Evolutionary conservation across 1,140 invertebrate species (phyloP), one percentile per base, ranked within the genome.

Genomic region (Sitophilus oryzae): DNA sequence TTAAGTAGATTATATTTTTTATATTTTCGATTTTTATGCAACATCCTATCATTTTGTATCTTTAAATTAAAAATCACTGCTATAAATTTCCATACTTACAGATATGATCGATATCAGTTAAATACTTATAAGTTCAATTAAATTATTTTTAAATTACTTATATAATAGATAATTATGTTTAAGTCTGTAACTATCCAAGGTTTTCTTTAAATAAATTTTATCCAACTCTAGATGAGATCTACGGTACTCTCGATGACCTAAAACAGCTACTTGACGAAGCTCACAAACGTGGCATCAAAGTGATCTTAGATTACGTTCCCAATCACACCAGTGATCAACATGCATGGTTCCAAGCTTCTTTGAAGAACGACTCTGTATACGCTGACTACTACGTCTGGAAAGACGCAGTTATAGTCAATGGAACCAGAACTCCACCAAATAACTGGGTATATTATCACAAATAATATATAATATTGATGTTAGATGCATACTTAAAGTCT

Each of bases 381-480:
- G 77, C 71, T 15, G 81, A 91, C 59, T 93, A 83, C 71, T 93
- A 90, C 63, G 71, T 91, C 25, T 93, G 90, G 86, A 73, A 74
- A 38, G 79, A 83, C 66, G 79, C 79, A 0, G 73, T 72, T 8
- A 70, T 76, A 59, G 70, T 71, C 6, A 66, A 71, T 8, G 76
- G 76, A 0, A 72, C 64, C 2, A 73, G 63, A 10, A 61, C 64
- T 1, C 81, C 81, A 3, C 87, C 86, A 11, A 90, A 86, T 68
- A 91, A 91, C 68, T 91, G 88, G 88, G 85, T 88, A 50, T 22
- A n/a, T n/a, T n/a, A n/a, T n/a, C n/a, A n/a, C n/a, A n/a, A n/a
- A n/a, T n/a, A n/a, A n/a, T n/a, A n/a, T n/a, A n/a, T 20, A 8
- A 44, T 6, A 8, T 34, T 77, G 81, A 9, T 84, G 84, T 10